Base-by-base conservation (phyloP, 37 sponge, comb jelly and placozoan species). In the Chondrilla cf. caribensis region DNA sequence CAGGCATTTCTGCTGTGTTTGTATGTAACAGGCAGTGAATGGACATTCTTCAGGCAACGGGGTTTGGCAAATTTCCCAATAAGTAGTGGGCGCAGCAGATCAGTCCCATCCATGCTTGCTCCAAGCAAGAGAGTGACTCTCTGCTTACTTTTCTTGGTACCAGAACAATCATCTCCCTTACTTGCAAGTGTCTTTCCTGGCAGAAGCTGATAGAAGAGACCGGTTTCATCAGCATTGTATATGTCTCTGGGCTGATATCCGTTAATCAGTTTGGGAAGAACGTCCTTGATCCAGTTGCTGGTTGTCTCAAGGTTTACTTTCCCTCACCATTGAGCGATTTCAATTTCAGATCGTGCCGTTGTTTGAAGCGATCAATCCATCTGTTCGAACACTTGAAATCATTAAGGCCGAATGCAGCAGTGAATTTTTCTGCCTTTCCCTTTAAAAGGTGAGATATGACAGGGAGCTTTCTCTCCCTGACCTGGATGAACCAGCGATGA, bases 31-130 rank as follows among this genome's bases (percentile, higher is more conserved):
- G 64, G 64, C 22, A 60, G 29, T 28, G 64, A 60, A 60, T 60
- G 64, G 5, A 60, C 22, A 60, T 60, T 60, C 29, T 60, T 60
- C 15, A 60, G 64, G 64, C n/a, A 60, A 22, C 64, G 6, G 7
- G 64, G 64, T 9, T 60, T 60, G 15, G 19, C 64, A 60, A 60
- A 28, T 72, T 72, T 72, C 22, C 75, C 75, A 72, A 72, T 72
- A 6, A 72, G 43, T 42, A 24, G 40, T 40, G 40, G 43, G 29
- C 38, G 38, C 75, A 42, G 38, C 40, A n/a, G 44, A 38, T 72
- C 21, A 35, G 75, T n/a, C 4, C 44, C 75, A 72, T 72, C 64
- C 64, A 72, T 9, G 44, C 14, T 72, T 42, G 40, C 75, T 72
- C 43, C 75, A 72, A 40, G 75, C 40, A 40, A 72, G 44, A 72